Evolutionary conservation across 1,140 invertebrate species (phyloP).

Genomic region (Brachionus paranguensis): DNA sequence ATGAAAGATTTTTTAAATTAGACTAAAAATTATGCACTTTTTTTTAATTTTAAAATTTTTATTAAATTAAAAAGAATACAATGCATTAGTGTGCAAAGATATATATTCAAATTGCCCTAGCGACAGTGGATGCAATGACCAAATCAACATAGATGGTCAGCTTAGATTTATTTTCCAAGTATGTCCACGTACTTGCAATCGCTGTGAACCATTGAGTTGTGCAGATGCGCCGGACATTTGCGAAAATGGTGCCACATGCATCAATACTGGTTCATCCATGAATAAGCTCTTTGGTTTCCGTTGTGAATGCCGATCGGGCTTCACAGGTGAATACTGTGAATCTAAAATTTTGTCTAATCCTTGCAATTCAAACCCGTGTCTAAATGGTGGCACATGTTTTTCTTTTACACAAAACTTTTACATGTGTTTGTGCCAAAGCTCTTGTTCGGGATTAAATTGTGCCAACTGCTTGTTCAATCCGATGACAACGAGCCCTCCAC

Average conservation of each 20-base stretch:
- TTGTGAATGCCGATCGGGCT: neutral
- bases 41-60: neutral
- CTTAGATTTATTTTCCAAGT: neutral
- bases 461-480: neutral
- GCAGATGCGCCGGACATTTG: neutral
- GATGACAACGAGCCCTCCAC: neutral
- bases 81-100: neutral
- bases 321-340: conserved; percentile 29
- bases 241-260: conserved; percentile 4
- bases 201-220: neutral
- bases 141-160: neutral
- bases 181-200: neutral
- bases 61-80: conserved; percentile 13
- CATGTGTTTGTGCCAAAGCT: neutral
- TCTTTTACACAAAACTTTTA: neutral
- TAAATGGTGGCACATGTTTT: conserved; percentile 15
- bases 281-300: neutral
- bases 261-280: neutral
- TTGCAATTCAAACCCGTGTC: neutral
- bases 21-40: no score
- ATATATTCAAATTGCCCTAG: neutral
- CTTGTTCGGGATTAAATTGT: neutral
- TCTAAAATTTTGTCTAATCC: neutral
- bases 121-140: neutral
- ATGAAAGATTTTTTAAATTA: no score